These are phyloP conservation scores for Pleuronectes platessa DNA, from an alignment of 2,113 vertebrate genomes.

Conservation along the genomic window DNA sequence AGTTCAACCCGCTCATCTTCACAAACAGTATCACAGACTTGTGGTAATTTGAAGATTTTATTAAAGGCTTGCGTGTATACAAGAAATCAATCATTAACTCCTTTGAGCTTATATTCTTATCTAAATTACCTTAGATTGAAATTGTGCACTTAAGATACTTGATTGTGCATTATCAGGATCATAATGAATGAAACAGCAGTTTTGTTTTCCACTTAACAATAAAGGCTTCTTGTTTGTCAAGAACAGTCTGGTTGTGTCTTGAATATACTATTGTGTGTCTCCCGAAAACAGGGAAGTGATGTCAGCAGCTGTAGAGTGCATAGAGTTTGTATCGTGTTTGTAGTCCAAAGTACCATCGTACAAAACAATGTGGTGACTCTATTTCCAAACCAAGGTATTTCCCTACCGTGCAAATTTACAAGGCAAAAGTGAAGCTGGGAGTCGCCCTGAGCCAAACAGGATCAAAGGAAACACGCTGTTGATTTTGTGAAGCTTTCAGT, in stretches of 20 bases:
- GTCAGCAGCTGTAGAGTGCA: not conserved
- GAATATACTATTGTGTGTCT: not conserved
- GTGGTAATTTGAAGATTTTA: constrained; percentile 83
- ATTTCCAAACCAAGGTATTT: not conserved
- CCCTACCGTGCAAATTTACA: not conserved
- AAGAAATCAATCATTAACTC: constrained; percentile 76
- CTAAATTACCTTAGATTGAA: constrained; percentile 77
- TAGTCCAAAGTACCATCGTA: not conserved
- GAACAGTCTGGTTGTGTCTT: constrained; percentile 44
- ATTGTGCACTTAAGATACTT: constrained; percentile 78
- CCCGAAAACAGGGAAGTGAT: not conserved
- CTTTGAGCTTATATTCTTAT: constrained; percentile 75
- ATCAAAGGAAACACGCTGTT: not conserved
- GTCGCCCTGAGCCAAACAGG: not conserved
- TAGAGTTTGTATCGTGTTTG: not conserved
- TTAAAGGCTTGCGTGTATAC: constrained; percentile 75
- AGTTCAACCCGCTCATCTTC: constrained; percentile 85
- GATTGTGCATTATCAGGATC: constrained; percentile 82
- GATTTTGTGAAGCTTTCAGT: not conserved
- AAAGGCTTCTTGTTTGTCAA: constrained; percentile 85
- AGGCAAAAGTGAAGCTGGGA: not conserved
- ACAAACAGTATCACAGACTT: constrained; percentile 89
- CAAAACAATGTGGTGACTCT: not conserved
- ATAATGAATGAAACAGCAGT: constrained; percentile 78
- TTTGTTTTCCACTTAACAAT: constrained; percentile 82